Conservation (phyloP, 2,113 vertebrate genomes). For the Anhinga anhinga region DNA sequence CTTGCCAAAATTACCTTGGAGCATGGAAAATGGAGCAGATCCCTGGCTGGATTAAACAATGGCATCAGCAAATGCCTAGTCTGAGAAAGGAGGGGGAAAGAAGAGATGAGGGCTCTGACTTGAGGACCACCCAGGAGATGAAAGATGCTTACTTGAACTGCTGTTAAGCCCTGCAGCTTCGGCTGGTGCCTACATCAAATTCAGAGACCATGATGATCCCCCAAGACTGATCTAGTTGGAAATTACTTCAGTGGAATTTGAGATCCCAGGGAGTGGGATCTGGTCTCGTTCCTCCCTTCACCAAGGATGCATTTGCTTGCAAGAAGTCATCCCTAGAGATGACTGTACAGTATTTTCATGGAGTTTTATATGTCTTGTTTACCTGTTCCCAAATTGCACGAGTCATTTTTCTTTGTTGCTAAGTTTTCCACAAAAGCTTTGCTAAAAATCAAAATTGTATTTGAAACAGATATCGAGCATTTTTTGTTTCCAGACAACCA, state of each 20-base stretch:
- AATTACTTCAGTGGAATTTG: background rate
- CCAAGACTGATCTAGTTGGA: background rate
- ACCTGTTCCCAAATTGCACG: conserved; percentile 4
- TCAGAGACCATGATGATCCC: accelerated
- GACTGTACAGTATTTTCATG: background rate
- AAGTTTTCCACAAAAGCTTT: background rate
- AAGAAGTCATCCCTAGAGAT: background rate
- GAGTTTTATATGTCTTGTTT: background rate
- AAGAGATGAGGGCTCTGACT: background rate
- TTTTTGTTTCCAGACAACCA: conserved; percentile 64
- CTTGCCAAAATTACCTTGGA: conserved; percentile 14
- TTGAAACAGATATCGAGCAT: conserved; percentile 18
- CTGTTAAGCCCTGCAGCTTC: background rate
- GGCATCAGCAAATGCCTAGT: background rate
- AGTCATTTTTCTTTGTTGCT: conserved; percentile 1
- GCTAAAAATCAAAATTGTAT: conserved; percentile 19
- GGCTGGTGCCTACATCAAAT: background rate
- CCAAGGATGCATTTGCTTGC: background rate
- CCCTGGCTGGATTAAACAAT: conserved; percentile 13
- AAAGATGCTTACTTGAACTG: background rate
- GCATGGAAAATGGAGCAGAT: conserved; percentile 56
- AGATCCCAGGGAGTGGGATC: background rate
- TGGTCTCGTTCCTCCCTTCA: background rate
- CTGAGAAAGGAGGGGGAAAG: background rate
- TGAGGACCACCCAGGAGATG: conserved; percentile 42